Conservation (phyloP, 2,888 invertebrate genomes). For the Sturmia bella region DNA sequence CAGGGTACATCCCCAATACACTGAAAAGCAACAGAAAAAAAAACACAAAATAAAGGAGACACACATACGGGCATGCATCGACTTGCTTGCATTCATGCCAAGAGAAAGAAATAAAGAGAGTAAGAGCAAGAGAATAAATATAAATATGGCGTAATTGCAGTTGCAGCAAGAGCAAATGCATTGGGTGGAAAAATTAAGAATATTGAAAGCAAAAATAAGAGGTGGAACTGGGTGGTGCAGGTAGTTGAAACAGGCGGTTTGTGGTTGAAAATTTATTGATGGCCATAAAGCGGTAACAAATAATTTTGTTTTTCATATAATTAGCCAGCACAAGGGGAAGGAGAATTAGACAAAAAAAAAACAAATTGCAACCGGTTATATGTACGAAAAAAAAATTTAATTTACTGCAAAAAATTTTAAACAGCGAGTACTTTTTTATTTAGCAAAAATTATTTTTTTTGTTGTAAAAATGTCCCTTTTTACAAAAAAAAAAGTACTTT, state of each 20-base stretch:
- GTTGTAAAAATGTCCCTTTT: no score
- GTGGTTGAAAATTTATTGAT: constrained; percentile 24
- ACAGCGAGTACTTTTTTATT: no score
- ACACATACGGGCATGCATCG: not conserved
- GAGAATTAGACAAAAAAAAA: no score
- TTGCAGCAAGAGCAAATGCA: constrained; percentile 1
- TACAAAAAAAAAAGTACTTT: no score
- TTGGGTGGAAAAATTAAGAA: constrained; percentile 31
- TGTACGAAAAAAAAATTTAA: no score
- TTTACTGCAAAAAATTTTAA: no score
- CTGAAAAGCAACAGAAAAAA: constrained; percentile 36
- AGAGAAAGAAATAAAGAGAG: constrained; percentile 13
- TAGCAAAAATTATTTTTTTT: no score
- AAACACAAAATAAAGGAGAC: constrained; percentile 28
- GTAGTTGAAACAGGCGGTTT: not conserved
- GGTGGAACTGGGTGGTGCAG: constrained; percentile 20
- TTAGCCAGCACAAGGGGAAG: not conserved
- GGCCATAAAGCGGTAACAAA: constrained; percentile 40
- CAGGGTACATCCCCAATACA: constrained; percentile 78
- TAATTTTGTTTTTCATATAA: constrained; percentile 30
- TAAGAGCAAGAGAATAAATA: constrained; percentile 4
- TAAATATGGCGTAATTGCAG: constrained; percentile 24
- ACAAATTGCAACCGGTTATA: constrained; percentile 20
- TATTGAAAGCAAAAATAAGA: not conserved
- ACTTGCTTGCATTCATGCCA: not conserved